These are phyloP conservation scores for Teinopalpus imperialis DNA, from an alignment of 2,888 invertebrate species.

Conservation along the genomic window DNA sequence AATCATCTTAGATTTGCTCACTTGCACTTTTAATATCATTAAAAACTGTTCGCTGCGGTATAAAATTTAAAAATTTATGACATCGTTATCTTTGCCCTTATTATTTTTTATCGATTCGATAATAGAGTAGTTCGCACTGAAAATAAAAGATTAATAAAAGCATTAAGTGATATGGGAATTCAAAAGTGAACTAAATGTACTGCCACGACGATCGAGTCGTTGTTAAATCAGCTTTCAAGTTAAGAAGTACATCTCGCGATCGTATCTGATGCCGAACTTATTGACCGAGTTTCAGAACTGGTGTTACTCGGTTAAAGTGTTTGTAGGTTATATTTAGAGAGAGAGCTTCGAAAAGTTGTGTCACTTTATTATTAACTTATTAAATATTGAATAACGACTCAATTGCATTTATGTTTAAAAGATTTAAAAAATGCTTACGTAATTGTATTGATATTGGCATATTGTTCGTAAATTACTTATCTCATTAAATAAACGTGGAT, in stretches of 20 bases:
- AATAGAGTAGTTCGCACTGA: not conserved
- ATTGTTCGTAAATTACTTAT: too few relatives aligned
- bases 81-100: too few relatives aligned
- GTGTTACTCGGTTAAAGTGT: constrained; percentile 17
- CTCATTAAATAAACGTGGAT: too few relatives aligned
- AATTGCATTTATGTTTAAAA: not conserved
- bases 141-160: constrained; percentile 11
- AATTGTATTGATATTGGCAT: too few relatives aligned
- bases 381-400: not conserved
- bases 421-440: too few relatives aligned
- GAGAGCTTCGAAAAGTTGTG: constrained; percentile 3
- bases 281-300: constrained; percentile 24
- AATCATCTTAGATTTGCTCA: too few relatives aligned
- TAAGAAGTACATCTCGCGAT: constrained; percentile 20
- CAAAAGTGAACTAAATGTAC: constrained; percentile 6
- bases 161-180: constrained; percentile 8
- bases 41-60: too few relatives aligned
- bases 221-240: constrained; percentile 20
- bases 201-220: not conserved
- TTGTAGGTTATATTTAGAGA: constrained; percentile 22
- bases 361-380: constrained; percentile 17
- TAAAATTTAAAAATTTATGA: too few relatives aligned
- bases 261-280: constrained; percentile 21
- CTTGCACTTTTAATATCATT: too few relatives aligned
- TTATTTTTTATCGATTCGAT: not conserved